Evolutionary conservation across 2,113 vertebrate species (phyloP), one percentile per base, ranked within the genome.

Genomic region (Lynx canadensis): DNA sequence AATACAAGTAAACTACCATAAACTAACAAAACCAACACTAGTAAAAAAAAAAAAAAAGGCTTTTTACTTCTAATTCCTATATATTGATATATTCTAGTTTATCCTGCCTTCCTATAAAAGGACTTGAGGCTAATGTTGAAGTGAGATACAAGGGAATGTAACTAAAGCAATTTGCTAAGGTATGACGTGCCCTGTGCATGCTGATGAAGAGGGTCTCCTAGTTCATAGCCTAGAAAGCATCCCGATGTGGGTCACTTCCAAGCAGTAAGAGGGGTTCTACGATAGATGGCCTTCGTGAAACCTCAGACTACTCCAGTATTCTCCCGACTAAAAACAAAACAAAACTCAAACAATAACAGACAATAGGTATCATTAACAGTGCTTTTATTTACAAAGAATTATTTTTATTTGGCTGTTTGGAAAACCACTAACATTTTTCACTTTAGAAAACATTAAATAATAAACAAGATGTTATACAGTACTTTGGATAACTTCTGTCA

Each of bases 381-480:
- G 85, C 57, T 82, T 97, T 81, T 95, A 81, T 94, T 98, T 97
- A 97, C 84, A 94, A 97, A 94, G 65, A 97, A 93, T 97, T 80
- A 81, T 36, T 78, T 97, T 97, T 74, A 92, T 95, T 98, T 97
- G 79, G 0, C 60, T 80, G 74, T 71, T 68, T 82, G 9, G 45
- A 73, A 96, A 97, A 96, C 63, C 33, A 73, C 71, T 63, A 93
- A 96, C 73, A 68, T 45, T 12, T 92, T 86, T 93, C 96, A 97
- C 91, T 95, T 97, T 98, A 98, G 66, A 97, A 96, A 97, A 98
- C 69, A 97, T 96, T 95, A 80, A 97, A 87, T 97, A 97, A 91
- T 90, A 96, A 97, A 76, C 85, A 97, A 83, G 96, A 93, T 66
- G 79, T 81, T 87, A 93, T 95, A 95, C 25, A 91, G 98, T 97